Base-by-base conservation (phyloP, 1,140 invertebrate genomes). In the Aphelenchoides fujianensis region DNA sequence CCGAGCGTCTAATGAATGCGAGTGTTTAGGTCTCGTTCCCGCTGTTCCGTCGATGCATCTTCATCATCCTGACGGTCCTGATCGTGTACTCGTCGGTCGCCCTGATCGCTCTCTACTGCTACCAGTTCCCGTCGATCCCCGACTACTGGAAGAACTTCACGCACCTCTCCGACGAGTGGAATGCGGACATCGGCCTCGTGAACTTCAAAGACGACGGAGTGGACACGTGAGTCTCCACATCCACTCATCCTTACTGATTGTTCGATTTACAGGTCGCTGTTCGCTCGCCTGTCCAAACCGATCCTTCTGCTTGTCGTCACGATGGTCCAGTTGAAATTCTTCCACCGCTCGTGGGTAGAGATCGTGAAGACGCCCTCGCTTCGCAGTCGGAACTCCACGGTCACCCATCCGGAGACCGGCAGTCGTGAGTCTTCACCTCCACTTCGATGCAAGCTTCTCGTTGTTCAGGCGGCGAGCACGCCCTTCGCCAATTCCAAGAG, bases 81-180 rank as follows among this genome's bases (percentile, higher is more conserved):
- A 98, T 98, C 79, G 89, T 94, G 62, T 98, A 97, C 85, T 96
- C 95, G 1, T 96, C 98, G 89, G 87, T 92, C 23, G 93, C 97
- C 82, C 87, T 99, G 5, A 91, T 97, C 72, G 87, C 95, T 30
- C 91, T 97, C 37, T 99, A 99, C 84, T 94, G 93, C n/a, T 98
- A 97, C 86, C 96, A 99, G 85, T 98, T 98, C 85, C 89, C 93
- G 79, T 89, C 92, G 83, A 94, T 97, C 82, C 89, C 91, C 1
- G 85, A 87, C 3, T 94, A 92, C 83, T 96, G 94, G 91, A 87
- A 88, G 73, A 89, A 90, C 35, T 91, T 92, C 83, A 83, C 81
- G 5, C 41, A 55, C 28, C 34, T 82, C 0, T 53, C 66, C 5
- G 70, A 73, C 23, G 69, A 77, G 27, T 76, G 76, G 73, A 74